These are phyloP conservation scores for Rhabdornis inornatus DNA, from an alignment of 2,113 vertebrate species.

Conservation along the genomic window DNA sequence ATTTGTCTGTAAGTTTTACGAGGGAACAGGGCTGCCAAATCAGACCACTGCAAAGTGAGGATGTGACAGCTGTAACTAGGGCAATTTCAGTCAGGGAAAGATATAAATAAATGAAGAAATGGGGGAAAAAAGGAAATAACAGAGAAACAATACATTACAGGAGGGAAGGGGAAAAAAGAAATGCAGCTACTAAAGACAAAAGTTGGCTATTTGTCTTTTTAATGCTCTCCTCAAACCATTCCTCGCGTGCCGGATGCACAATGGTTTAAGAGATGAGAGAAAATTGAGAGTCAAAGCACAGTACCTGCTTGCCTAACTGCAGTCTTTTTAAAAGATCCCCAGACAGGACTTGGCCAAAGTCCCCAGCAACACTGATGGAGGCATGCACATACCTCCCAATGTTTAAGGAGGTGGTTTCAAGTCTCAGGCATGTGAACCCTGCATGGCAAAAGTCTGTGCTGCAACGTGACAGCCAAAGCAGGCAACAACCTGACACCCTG, in stretches of 20 bases:
- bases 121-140: neutral
- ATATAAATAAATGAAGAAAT: neutral
- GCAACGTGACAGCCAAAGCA: neutral
- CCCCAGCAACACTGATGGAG: neutral
- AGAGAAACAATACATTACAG: neutral
- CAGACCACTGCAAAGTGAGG: constrained; percentile 16
- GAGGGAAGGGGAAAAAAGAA: neutral
- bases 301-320: neutral
- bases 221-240: neutral
- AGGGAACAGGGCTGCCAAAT: constrained; percentile 44
- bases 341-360: neutral
- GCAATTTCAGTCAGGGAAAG: constrained; percentile 32
- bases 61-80: constrained; percentile 56
- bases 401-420: neutral
- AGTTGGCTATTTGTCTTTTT: neutral
- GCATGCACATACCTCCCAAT: rapidly evolving
- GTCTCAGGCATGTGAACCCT: neutral
- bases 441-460: neutral
- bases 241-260: rapidly evolving
- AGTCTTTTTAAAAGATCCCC: neutral
- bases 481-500: neutral
- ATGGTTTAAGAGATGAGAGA: neutral
- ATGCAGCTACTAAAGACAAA: neutral
- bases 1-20: neutral
- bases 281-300: constrained; percentile 3